Conservation (phyloP, 2,113 vertebrate genomes). For the Chloroceryle aenea region DNA sequence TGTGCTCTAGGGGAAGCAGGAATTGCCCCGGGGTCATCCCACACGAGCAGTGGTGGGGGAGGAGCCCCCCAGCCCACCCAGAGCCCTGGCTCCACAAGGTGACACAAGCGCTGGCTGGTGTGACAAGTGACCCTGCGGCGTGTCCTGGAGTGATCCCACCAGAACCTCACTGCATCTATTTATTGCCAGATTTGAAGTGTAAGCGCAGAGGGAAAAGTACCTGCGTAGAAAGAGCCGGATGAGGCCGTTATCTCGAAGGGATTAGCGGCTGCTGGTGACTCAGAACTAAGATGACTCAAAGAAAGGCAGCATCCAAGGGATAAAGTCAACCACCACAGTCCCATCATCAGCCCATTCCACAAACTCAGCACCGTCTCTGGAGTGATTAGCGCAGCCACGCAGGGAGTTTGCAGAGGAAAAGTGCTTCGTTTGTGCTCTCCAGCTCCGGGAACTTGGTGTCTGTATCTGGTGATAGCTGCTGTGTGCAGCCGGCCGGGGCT, state of each 20-base stretch:
- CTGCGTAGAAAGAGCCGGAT: neutral
- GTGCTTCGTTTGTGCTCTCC: neutral
- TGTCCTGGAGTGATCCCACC: neutral
- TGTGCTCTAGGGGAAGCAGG: fast-evolving
- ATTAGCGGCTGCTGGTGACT: constrained; percentile 50
- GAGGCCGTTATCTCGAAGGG: neutral
- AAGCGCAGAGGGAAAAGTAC: neutral
- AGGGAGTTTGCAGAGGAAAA: neutral
- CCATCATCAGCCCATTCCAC: constrained; percentile 2
- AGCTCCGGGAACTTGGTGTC: neutral
- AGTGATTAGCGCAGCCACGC: neutral
- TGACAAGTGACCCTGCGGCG: fast-evolving
- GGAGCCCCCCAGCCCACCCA: fast-evolving
- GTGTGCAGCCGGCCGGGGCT: neutral
- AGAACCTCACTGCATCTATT: neutral
- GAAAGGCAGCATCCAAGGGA: constrained; percentile 18
- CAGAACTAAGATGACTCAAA: constrained; percentile 52
- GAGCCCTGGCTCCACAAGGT: neutral
- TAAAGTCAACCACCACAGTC: neutral
- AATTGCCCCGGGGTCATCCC: fast-evolving
- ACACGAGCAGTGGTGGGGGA: neutral
- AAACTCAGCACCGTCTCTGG: neutral
- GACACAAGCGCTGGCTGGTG: fast-evolving
- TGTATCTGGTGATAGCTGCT: neutral
- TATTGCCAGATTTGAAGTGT: neutral